phyloP scores from a whole-genome alignment of 2,113 vertebrate species.

The Oceanodroma tethys region DNA sequence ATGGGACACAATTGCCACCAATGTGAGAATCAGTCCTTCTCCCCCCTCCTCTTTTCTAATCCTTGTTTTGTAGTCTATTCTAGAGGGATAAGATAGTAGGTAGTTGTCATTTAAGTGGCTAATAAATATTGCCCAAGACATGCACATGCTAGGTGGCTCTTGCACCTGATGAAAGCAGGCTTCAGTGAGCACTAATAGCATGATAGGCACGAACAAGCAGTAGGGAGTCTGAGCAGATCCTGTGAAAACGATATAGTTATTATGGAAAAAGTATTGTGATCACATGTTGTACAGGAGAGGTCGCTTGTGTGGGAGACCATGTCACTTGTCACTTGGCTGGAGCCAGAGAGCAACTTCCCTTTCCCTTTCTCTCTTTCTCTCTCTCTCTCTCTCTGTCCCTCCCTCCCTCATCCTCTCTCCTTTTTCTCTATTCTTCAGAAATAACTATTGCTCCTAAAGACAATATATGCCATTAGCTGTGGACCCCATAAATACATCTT shows the following conservation, averaged over 20 bases:
- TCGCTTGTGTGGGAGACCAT: neutral
- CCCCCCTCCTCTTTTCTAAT: neutral
- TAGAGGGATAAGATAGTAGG: neutral
- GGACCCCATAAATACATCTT: neutral
- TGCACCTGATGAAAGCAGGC: neutral
- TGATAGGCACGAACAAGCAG: neutral
- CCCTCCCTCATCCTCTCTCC: neutral
- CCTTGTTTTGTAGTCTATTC: neutral
- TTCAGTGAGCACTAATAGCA: neutral
- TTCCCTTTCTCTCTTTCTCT: neutral
- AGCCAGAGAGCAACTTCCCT: no score
- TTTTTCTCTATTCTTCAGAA: neutral
- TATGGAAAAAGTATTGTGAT: neutral
- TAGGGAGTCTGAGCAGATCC: neutral
- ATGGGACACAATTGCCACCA: neutral
- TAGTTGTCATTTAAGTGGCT: neutral
- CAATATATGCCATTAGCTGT: neutral
- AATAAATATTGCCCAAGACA: neutral
- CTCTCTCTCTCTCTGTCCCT: neutral
- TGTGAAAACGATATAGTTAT: neutral
- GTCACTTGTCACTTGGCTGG: no score
- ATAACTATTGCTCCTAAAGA: neutral
- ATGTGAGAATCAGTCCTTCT: neutral
- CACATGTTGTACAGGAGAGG: neutral
- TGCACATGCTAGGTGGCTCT: neutral